phyloP scores from a whole-genome alignment of 1,140 invertebrate genomes.

The Pogonomyrmex barbatus region DNA sequence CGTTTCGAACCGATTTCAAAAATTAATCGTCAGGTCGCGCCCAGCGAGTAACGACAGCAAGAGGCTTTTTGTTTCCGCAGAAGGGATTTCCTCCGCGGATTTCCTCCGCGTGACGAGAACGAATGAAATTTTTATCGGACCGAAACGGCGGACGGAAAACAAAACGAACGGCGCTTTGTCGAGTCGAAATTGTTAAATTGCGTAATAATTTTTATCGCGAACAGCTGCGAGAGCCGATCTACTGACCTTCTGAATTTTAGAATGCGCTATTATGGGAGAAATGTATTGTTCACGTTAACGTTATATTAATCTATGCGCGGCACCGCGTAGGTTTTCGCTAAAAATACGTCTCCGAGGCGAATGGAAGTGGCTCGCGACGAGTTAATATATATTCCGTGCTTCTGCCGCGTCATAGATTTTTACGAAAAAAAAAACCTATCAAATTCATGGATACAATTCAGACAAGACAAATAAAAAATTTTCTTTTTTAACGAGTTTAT shows the following conservation, averaged over 20 bases:
- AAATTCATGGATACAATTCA: constrained; percentile 4
- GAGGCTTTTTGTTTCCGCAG: neutral
- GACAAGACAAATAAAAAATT: neutral
- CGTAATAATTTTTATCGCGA: constrained; percentile 18
- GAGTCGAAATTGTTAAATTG: neutral
- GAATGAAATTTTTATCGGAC: constrained; percentile 1
- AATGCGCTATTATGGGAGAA: constrained; percentile 19
- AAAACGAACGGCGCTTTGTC: neutral
- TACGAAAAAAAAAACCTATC: constrained; percentile 22
- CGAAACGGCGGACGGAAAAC: too few relatives aligned
- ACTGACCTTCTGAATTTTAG: neutral
- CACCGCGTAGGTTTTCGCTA: constrained; percentile 17
- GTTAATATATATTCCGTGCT: neutral
- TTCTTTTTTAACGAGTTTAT: neutral
- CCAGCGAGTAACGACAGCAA: too few relatives aligned
- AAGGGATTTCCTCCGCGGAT: neutral
- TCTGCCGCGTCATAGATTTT: constrained; percentile 26
- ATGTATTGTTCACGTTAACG: neutral
- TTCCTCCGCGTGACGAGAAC: neutral
- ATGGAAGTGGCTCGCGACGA: neutral
- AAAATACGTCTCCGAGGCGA: constrained; percentile 45
- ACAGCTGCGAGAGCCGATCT: neutral
- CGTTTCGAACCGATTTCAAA: neutral
- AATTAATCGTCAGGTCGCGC: constrained; percentile 25
- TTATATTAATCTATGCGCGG: neutral